Conservation (phyloP, 30 jellyfish, hydroid and myxozoan genomes). For the Sanderia malayensis region DNA sequence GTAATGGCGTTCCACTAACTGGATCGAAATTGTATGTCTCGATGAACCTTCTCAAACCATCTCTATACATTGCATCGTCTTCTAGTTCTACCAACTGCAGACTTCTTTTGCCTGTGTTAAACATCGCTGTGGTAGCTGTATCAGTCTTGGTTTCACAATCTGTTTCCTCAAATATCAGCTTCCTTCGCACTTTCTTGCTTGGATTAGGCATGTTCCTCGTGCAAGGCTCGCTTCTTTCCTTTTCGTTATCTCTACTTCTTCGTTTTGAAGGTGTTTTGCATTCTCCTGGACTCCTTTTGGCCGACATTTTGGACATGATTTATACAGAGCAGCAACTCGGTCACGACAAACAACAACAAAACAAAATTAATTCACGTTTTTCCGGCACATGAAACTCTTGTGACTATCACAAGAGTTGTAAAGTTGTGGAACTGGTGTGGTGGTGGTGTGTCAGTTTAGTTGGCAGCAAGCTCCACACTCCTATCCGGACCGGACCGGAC, state of each 20-base stretch:
- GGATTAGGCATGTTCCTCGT: neutral
- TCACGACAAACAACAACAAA: too few relatives aligned
- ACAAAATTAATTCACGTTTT: too few relatives aligned
- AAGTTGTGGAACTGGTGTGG: neutral
- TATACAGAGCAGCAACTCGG: too few relatives aligned
- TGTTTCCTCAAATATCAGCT: slow-evolving; percentile 9
- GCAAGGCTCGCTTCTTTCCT: too few relatives aligned
- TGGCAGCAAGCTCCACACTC: too few relatives aligned
- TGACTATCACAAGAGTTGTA: neutral
- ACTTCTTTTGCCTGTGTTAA: too few relatives aligned
- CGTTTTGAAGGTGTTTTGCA: neutral
- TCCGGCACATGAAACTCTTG: too few relatives aligned
- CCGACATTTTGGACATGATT: too few relatives aligned
- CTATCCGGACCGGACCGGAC: too few relatives aligned
- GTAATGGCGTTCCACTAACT: slow-evolving; percentile 17
- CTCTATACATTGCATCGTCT: neutral
- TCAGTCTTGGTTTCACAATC: neutral
- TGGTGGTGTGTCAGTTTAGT: too few relatives aligned
- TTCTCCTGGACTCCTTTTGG: neutral
- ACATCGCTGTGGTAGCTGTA: neutral
- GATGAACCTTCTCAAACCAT: slow-evolving; percentile 12
- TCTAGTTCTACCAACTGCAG: neutral
- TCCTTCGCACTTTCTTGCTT: slow-evolving; percentile 16
- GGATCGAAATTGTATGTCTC: slow-evolving; percentile 43
- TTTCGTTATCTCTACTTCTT: too few relatives aligned